These are phyloP conservation scores for Corbicula japonica DNA, from an alignment of 2,888 invertebrate genomes.

Conservation along the genomic window DNA sequence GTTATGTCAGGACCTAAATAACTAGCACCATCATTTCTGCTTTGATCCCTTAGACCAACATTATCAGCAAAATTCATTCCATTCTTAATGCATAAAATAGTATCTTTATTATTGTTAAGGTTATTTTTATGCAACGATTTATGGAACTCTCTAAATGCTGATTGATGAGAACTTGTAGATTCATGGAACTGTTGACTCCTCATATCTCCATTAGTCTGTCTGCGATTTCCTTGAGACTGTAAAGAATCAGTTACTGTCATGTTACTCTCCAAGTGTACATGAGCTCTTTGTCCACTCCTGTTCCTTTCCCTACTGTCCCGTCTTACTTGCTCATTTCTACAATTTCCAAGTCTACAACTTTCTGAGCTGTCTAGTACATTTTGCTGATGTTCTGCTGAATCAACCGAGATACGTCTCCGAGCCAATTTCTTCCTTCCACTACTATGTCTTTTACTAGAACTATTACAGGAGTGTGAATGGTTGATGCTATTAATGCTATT, in stretches of 20 bases:
- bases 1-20: not conserved
- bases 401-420: too few relatives aligned
- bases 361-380: too few relatives aligned
- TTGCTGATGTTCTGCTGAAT: too few relatives aligned
- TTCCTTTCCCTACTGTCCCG: too few relatives aligned
- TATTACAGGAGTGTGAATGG: slow-evolving; percentile 48
- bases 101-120: slow-evolving; percentile 38
- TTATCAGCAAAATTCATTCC: slow-evolving; percentile 58
- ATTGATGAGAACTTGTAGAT: slow-evolving; percentile 18
- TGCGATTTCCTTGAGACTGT: not conserved
- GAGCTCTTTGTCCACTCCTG: too few relatives aligned
- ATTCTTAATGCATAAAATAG: slow-evolving; percentile 47
- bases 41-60: not conserved
- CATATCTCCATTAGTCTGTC: too few relatives aligned
- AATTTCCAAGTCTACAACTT: too few relatives aligned
- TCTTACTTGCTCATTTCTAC: too few relatives aligned
- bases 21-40: not conserved
- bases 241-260: too few relatives aligned
- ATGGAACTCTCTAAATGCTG: slow-evolving; percentile 37
- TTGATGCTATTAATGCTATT: slow-evolving; percentile 19
- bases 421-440: slow-evolving; percentile 17
- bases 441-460: slow-evolving; percentile 27
- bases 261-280: too few relatives aligned
- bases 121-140: too few relatives aligned
- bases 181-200: too few relatives aligned